phyloP scores from a whole-genome alignment of 53 echinoderm and acorn worm species.

The Stichopus horrens region DNA sequence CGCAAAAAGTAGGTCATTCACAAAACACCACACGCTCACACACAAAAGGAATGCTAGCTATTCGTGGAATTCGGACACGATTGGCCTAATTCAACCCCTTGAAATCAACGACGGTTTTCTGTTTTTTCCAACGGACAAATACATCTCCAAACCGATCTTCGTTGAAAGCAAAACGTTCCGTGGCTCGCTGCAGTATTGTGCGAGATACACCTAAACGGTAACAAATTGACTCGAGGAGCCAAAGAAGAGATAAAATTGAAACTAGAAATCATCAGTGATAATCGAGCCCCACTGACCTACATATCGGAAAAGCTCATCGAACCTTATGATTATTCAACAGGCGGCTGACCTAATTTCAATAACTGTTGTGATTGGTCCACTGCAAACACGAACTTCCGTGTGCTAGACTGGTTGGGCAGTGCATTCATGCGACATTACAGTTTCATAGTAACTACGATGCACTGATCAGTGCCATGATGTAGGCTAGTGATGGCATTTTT shows the following conservation, averaged over 20 bases:
- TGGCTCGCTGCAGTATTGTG: neutral
- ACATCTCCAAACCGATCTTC: neutral
- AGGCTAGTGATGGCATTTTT: too few relatives aligned
- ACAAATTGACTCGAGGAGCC: slow-evolving; percentile 16
- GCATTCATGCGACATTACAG: neutral
- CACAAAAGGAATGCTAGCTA: slow-evolving; percentile 50
- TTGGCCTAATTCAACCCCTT: slow-evolving; percentile 20
- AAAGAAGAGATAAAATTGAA: slow-evolving; percentile 31
- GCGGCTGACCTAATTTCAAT: slow-evolving; percentile 45
- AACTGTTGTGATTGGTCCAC: slow-evolving; percentile 39
- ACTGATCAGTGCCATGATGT: too few relatives aligned
- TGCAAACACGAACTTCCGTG: neutral
- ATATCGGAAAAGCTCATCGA: slow-evolving; percentile 46
- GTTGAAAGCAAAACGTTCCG: neutral
- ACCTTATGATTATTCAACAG: slow-evolving; percentile 46
- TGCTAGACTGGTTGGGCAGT: neutral
- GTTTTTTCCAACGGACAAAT: slow-evolving; percentile 3
- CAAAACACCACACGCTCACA: slow-evolving; percentile 42
- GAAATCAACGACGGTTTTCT: neutral
- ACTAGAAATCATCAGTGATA: slow-evolving; percentile 35
- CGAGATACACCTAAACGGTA: neutral
- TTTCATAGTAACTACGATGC: neutral
- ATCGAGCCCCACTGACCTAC: slow-evolving; percentile 46
- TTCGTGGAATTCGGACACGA: slow-evolving; percentile 47
- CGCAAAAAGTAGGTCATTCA: slow-evolving; percentile 39